phyloP scores from a whole-genome alignment of 2,113 vertebrate species.

The Sigmodon hispidus region DNA sequence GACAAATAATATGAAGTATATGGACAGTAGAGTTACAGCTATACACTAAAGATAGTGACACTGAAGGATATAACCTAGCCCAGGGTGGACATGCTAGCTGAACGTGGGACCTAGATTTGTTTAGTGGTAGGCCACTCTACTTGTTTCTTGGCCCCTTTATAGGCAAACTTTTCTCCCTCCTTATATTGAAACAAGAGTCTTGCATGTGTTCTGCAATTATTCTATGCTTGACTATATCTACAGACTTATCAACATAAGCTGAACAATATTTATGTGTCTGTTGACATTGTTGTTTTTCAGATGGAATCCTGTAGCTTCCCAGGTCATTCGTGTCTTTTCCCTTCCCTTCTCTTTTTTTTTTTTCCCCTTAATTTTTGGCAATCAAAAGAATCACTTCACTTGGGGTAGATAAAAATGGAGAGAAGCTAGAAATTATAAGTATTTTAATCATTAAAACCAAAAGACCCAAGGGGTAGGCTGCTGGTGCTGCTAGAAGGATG shows the following conservation, averaged over 20 bases:
- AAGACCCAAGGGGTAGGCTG: neutral
- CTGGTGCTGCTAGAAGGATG: neutral
- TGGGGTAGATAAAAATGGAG: neutral
- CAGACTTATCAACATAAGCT: neutral
- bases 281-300: neutral
- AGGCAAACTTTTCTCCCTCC: neutral
- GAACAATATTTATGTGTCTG: neutral
- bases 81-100: neutral
- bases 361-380: neutral
- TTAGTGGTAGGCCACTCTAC: neutral
- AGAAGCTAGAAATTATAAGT: neutral
- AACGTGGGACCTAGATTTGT: neutral
- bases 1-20: neutral
- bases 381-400: neutral
- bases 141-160: neutral
- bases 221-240: neutral
- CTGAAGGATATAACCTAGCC: neutral
- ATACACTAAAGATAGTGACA: neutral
- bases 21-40: neutral
- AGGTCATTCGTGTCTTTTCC: neutral
- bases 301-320: neutral
- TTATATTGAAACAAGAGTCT: neutral
- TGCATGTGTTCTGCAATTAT: neutral
- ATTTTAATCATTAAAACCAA: neutral
- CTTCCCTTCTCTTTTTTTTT: neutral